Conservation (phyloP, 2,888 invertebrate species). For the Protodeltote pygarga region DNA sequence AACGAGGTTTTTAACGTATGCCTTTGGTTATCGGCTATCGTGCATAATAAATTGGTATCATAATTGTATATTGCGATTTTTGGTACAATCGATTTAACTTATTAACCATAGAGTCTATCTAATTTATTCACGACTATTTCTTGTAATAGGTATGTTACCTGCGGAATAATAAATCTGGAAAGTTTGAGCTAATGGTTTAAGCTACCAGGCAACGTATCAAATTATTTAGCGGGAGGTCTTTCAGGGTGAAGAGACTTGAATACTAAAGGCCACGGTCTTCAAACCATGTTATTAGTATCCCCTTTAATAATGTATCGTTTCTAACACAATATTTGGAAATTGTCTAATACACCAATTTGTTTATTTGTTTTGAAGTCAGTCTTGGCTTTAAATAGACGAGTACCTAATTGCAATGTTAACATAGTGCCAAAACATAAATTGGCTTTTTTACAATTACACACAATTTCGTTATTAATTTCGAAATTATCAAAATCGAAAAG, state of each 20-base stretch:
- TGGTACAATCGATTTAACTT: constrained; percentile 37
- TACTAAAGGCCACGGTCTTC: constrained; percentile 18
- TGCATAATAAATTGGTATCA: constrained; percentile 48
- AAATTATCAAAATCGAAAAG: constrained; percentile 34
- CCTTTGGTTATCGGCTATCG: constrained; percentile 30
- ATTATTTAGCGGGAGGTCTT: constrained; percentile 9
- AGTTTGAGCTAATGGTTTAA: constrained; percentile 6
- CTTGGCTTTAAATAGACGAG: too few relatives aligned
- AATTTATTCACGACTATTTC: constrained; percentile 16
- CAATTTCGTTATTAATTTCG: constrained; percentile 4
- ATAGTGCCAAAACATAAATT: constrained; percentile 7
- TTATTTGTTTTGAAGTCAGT: background rate
- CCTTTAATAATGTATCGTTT: too few relatives aligned
- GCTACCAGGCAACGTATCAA: too few relatives aligned
- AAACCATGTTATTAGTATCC: too few relatives aligned
- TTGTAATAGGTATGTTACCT: constrained; percentile 1
- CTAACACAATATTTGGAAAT: too few relatives aligned
- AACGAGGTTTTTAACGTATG: constrained; percentile 36
- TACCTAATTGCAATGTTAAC: constrained; percentile 18
- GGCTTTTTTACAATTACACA: too few relatives aligned
- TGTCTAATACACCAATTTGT: too few relatives aligned
- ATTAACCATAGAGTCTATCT: constrained; percentile 17
- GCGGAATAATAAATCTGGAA: constrained; percentile 1
- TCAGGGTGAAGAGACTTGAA: constrained; percentile 11
- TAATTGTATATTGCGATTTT: constrained; percentile 28